These are phyloP conservation scores for Agriotes lineatus DNA, from an alignment of 2,888 invertebrate species.

Conservation along the genomic window DNA sequence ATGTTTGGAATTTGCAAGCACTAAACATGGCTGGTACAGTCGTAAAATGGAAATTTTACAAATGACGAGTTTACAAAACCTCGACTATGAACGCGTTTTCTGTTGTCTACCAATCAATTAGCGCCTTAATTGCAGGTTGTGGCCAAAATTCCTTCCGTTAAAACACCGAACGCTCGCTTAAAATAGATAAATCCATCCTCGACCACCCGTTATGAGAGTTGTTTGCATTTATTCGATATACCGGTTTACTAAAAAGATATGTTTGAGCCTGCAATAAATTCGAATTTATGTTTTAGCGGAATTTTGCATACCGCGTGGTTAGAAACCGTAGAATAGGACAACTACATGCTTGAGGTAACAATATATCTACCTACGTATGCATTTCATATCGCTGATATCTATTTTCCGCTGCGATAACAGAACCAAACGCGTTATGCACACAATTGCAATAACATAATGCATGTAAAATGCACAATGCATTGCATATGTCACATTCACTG, in stretches of 20 bases:
- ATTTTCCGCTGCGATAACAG: conserved; percentile 54
- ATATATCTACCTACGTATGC: conserved; percentile 43
- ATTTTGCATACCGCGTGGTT: conserved; percentile 17
- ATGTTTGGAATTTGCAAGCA: not conserved
- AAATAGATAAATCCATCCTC: not conserved
- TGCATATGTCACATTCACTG: conserved; percentile 45
- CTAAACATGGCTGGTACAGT: not conserved
- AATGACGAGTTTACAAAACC: conserved; percentile 1
- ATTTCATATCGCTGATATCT: conserved; percentile 57
- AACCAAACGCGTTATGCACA: conserved; percentile 54
- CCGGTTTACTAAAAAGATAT: conserved; percentile 4
- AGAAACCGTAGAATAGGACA: conserved; percentile 27
- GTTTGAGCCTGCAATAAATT: not conserved
- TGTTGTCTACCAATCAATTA: no score
- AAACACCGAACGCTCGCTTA: not conserved
- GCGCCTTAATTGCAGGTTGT: not conserved
- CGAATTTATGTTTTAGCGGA: not conserved
- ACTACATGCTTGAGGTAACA: conserved; percentile 39
- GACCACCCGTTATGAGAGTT: not conserved
- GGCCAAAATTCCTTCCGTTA: not conserved
- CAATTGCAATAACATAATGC: conserved; percentile 50
- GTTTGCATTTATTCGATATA: not conserved
- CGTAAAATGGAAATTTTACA: conserved; percentile 14
- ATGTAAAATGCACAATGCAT: conserved; percentile 48
- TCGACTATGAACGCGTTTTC: no score